A percentile compares a stretch with the other conserved stretches of the same genome.
Evolutionary conservation across 2,888 invertebrate genomes (phyloP).

Genomic region (Harpalus rubripes): DNA sequence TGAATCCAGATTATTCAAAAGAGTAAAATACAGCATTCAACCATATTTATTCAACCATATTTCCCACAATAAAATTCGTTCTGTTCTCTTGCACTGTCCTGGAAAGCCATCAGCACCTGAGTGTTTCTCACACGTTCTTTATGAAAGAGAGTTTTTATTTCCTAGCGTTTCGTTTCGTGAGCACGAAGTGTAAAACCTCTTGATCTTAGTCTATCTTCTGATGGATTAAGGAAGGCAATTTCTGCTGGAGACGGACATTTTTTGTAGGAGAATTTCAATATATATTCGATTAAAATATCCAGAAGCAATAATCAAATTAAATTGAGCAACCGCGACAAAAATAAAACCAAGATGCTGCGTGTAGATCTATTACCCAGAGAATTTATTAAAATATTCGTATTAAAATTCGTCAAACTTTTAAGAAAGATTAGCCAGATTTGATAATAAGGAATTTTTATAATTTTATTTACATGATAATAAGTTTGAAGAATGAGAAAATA

Average conservation of each 20-base stretch:
- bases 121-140: constrained; percentile 17
- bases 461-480: background rate
- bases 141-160: constrained; percentile 36
- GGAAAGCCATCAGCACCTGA: constrained; percentile 2
- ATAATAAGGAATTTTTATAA: background rate
- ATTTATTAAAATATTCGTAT: constrained; percentile 36
- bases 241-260: constrained; percentile 36
- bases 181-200: constrained; percentile 8
- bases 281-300: constrained; percentile 39
- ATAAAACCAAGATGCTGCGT: constrained; percentile 17
- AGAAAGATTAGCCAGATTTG: background rate
- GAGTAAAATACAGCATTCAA: background rate
- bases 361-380: background rate
- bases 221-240: constrained; percentile 46
- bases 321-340: constrained; percentile 28
- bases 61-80: background rate
- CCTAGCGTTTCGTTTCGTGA: constrained; percentile 1
- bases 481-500: background rate
- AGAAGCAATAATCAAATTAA: constrained; percentile 37
- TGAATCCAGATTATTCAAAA: background rate
- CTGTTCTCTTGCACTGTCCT: background rate
- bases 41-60: background rate
- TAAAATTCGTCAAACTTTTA: background rate
- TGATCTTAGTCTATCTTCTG: constrained; percentile 47
- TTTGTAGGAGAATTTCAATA: constrained; percentile 44